These are phyloP conservation scores for Echiichthys vipera DNA, from an alignment of 2,797 vertebrate species.

Conservation along the genomic window DNA sequence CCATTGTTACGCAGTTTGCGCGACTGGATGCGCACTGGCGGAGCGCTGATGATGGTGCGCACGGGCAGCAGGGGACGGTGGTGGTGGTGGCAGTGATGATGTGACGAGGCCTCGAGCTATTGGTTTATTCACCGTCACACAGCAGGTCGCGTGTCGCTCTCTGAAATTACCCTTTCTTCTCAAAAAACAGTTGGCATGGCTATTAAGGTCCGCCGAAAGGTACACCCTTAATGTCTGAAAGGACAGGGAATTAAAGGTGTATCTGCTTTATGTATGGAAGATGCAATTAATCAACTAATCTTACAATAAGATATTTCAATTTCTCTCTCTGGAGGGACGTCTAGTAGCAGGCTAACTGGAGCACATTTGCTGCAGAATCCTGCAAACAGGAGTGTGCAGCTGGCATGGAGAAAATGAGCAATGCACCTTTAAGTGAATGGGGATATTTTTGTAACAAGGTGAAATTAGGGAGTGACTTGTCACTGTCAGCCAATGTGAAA, in stretches of 20 bases:
- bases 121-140: slow-evolving; percentile 41
- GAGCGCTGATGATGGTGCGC: slow-evolving; percentile 14
- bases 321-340: background rate
- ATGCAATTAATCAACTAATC: background rate
- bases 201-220: background rate
- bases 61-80: slow-evolving; percentile 10
- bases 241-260: background rate
- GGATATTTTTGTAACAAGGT: slow-evolving; percentile 65
- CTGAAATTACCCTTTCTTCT: background rate
- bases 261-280: background rate
- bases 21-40: slow-evolving; percentile 35
- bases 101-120: slow-evolving; percentile 46
- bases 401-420: slow-evolving; percentile 29
- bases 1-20: slow-evolving; percentile 77
- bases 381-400: slow-evolving; percentile 47
- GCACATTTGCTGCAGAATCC: slow-evolving; percentile 52
- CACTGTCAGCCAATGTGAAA: slow-evolving; percentile 45
- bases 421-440: slow-evolving; percentile 50
- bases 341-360: background rate
- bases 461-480: slow-evolving; percentile 58
- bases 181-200: background rate
- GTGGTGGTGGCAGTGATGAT: slow-evolving; percentile 26
- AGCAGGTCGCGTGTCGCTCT: slow-evolving; percentile 33
- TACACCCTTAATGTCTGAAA: slow-evolving; percentile 6
- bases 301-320: background rate